Conservation (phyloP, 2,797 vertebrate genomes). For the Anas georgica region DNA sequence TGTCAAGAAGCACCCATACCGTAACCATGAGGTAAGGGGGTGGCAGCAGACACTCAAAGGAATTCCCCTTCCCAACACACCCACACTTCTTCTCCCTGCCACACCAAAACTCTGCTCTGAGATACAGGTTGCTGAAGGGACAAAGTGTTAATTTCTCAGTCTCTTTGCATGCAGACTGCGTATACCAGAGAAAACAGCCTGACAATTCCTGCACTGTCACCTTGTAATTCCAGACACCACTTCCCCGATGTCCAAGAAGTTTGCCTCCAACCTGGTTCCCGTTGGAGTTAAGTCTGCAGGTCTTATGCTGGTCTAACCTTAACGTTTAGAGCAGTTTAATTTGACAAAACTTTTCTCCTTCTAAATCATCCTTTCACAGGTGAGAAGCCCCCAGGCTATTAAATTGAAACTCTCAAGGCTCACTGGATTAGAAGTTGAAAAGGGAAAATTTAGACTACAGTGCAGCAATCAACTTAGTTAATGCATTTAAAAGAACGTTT, state of each 20-base stretch:
- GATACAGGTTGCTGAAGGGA: not conserved
- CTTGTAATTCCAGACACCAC: not conserved
- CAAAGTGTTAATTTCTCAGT: fast-evolving
- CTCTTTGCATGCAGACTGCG: not conserved
- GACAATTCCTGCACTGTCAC: not conserved
- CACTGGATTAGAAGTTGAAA: not conserved
- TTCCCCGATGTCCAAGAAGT: not conserved
- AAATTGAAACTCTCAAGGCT: not conserved
- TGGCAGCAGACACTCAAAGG: not conserved
- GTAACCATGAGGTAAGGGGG: not conserved
- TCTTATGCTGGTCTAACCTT: not conserved
- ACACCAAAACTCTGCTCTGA: fast-evolving
- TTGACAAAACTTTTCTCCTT: not conserved
- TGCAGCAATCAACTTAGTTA: not conserved
- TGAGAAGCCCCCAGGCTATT: not conserved
- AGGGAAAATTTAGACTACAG: not conserved
- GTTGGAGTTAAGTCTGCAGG: not conserved
- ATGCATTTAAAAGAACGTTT: not conserved
- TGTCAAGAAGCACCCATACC: not conserved
- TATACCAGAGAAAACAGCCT: not conserved
- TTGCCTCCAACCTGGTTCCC: not conserved
- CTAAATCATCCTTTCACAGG: not conserved
- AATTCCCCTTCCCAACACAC: not conserved
- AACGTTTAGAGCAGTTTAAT: not conserved
- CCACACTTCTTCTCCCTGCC: not conserved